Percentiles rank a stretch among this genome's conserved stretches.
Evolutionary conservation across 2,888 invertebrate genomes (phyloP).

Genomic region (Drosophila hamatofila): DNA sequence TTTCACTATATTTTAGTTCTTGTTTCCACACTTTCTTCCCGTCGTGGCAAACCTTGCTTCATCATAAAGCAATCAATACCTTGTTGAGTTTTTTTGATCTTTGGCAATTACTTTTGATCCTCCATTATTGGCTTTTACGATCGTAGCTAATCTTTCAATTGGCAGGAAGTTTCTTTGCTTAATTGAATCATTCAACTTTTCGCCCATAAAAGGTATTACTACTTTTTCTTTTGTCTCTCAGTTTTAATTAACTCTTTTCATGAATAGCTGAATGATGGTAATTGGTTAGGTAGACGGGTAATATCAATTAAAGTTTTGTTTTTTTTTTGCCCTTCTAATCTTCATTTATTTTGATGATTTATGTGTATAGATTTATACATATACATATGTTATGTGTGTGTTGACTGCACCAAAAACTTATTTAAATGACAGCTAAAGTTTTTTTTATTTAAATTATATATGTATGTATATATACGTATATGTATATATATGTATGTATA

Average conservation of each 20-base stretch:
- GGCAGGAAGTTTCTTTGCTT: not conserved
- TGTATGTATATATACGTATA: too few species aligned
- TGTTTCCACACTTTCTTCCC: conserved; percentile 1
- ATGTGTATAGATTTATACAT: too few species aligned
- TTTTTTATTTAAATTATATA: too few species aligned
- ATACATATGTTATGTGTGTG: too few species aligned
- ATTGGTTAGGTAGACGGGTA: too few species aligned
- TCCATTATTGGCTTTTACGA: not conserved
- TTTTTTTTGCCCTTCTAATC: not conserved
- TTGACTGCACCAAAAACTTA: too few species aligned
- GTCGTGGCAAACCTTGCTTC: conserved; percentile 22
- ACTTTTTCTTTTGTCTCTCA: not conserved
- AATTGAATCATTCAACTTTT: not conserved
- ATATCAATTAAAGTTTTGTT: not conserved
- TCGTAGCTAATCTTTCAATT: not conserved
- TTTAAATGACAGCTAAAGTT: too few species aligned
- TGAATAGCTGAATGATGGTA: not conserved
- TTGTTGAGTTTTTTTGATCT: conserved; percentile 6
- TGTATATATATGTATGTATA: too few species aligned
- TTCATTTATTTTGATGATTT: too few species aligned
- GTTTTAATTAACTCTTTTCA: conserved; percentile 2
- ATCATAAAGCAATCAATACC: conserved; percentile 22
- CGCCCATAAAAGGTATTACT: not conserved
- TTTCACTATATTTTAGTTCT: not conserved
- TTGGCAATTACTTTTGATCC: not conserved